These are phyloP conservation scores for Leucania comma DNA, from an alignment of 2,888 invertebrate species.

Conservation along the genomic window DNA sequence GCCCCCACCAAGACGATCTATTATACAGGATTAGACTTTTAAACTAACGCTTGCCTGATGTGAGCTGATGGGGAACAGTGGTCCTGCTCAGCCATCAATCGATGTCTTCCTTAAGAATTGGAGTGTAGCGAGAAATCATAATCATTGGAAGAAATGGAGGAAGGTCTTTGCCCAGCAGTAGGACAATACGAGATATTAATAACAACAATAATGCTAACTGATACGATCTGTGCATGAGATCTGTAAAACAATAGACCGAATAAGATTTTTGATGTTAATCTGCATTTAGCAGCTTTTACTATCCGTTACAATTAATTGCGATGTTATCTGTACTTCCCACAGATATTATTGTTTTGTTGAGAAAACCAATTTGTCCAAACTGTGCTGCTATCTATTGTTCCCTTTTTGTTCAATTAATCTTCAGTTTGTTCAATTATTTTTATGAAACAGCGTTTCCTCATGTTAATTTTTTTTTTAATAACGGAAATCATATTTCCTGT, in stretches of 20 bases:
- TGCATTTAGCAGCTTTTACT: conserved; percentile 56
- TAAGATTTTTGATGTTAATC: conserved; percentile 25
- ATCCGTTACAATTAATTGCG: conserved; percentile 64
- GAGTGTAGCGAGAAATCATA: no score
- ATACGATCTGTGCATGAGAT: neutral
- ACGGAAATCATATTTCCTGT: conserved; percentile 44
- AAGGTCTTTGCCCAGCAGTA: no score
- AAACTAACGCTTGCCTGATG: no score
- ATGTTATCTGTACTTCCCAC: conserved; percentile 69
- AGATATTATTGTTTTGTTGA: conserved; percentile 64
- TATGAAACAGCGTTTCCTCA: conserved; percentile 27
- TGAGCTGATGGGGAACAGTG: no score
- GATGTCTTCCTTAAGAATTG: no score
- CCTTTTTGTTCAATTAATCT: conserved; percentile 8
- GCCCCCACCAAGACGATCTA: no score
- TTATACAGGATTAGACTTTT: no score
- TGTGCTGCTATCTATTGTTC: conserved; percentile 25
- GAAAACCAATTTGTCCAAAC: conserved; percentile 52
- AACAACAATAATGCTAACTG: neutral
- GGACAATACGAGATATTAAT: no score
- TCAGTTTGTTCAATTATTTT: conserved; percentile 12
- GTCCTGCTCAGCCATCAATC: no score
- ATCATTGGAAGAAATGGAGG: no score
- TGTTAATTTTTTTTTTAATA: conserved; percentile 4
- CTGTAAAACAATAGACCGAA: conserved; percentile 41